phyloP scores from a whole-genome alignment of 1,140 invertebrate genomes.

The Drosophila bifasciata region DNA sequence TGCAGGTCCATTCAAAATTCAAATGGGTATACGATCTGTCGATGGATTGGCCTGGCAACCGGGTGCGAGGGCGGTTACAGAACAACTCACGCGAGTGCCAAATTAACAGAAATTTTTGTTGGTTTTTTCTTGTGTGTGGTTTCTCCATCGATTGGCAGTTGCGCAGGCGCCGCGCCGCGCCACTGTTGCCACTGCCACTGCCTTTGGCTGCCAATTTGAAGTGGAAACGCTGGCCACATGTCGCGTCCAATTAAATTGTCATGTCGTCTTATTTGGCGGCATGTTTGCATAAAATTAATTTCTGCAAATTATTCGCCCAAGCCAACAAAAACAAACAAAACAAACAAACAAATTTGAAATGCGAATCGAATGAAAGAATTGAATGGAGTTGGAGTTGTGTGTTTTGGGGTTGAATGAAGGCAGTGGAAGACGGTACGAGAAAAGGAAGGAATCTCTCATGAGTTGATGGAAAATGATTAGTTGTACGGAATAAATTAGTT shows the following conservation, averaged over 20 bases:
- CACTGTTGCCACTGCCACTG: slow-evolving; percentile 14
- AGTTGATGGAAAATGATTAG: too few relatives aligned
- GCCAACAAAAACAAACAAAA: slow-evolving; percentile 39
- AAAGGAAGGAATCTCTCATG: slow-evolving; percentile 2
- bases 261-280: slow-evolving; percentile 80
- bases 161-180: slow-evolving; percentile 62
- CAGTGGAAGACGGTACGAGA: too few relatives aligned
- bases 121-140: slow-evolving; percentile 14
- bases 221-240: slow-evolving; percentile 70
- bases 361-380: slow-evolving; percentile 5
- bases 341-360: slow-evolving; percentile 54
- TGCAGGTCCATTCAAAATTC: slow-evolving; percentile 35
- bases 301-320: slow-evolving; percentile 78
- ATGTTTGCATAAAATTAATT: slow-evolving; percentile 83
- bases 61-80: slow-evolving; percentile 47
- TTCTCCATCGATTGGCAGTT: slow-evolving; percentile 20
- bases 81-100: slow-evolving; percentile 66
- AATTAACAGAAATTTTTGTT: slow-evolving; percentile 73
- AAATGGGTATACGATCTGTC: slow-evolving; percentile 55
- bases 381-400: slow-evolving; percentile 48
- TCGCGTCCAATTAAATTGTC: slow-evolving; percentile 82
- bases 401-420: slow-evolving; percentile 3
- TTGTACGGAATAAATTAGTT: too few relatives aligned
- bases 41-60: background rate
- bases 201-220: slow-evolving; percentile 42